These are phyloP conservation scores for Dendropsophus ebraccatus DNA, from an alignment of 2,113 vertebrate genomes.

Conservation along the genomic window DNA sequence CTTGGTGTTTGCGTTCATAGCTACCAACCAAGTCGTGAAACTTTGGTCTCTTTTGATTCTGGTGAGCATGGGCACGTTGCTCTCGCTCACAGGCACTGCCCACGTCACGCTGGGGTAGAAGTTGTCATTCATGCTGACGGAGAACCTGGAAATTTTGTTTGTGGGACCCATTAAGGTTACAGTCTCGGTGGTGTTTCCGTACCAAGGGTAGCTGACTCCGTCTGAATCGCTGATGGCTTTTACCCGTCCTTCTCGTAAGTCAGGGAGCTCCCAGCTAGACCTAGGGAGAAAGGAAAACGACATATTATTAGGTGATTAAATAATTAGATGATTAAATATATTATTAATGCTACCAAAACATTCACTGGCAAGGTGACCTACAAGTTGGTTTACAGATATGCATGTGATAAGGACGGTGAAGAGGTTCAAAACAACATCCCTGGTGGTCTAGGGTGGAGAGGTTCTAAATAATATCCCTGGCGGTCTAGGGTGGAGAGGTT, in stretches of 20 bases:
- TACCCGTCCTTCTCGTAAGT: conserved; percentile 90
- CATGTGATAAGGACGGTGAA: background rate
- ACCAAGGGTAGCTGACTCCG: conserved; percentile 98
- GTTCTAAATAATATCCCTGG: background rate
- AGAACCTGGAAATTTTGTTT: conserved; percentile 91
- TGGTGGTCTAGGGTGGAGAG: background rate
- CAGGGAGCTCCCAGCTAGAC: conserved; percentile 98
- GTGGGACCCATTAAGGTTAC: conserved; percentile 92
- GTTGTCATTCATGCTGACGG: conserved; percentile 98
- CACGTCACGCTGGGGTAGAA: conserved; percentile 98
- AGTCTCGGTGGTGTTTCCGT: conserved; percentile 96
- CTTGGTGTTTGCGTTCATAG: conserved; percentile 90
- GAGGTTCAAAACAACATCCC: background rate
- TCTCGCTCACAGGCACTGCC: conserved; percentile 96
- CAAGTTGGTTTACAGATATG: background rate
- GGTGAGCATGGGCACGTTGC: conserved; percentile 89
- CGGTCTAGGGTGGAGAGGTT: no score
- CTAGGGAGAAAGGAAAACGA: conserved; percentile 69
- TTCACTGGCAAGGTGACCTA: background rate
- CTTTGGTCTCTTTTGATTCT: conserved; percentile 97
- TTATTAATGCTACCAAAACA: no score
- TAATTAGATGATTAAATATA: no score
- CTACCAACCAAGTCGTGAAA: conserved; percentile 98
- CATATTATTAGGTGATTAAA: no score
- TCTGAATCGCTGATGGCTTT: conserved; percentile 97